Percentiles rank a stretch among this genome's conserved stretches.
Evolutionary conservation across 2,888 invertebrate genomes (phyloP).

Genomic region (Epinotia brunnichana): DNA sequence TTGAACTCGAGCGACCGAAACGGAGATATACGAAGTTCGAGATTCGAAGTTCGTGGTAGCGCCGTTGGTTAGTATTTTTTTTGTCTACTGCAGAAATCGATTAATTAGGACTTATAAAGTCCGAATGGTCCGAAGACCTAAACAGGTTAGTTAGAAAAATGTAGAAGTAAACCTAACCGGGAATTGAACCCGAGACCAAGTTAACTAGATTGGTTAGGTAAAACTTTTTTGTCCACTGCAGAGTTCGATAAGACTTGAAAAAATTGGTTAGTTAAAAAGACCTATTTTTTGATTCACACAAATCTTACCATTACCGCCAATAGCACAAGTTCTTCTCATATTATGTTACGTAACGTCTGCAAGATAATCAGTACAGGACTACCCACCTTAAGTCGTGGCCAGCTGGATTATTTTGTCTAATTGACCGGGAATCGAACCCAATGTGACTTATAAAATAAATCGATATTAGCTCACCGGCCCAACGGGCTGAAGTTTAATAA

Average conservation of each 20-base stretch:
- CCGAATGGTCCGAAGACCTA: not conserved
- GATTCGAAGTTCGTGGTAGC: no score
- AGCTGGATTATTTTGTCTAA: not conserved
- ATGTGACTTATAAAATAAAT: not conserved
- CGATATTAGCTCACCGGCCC: not conserved
- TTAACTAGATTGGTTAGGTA: no score
- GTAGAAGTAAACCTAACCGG: no score
- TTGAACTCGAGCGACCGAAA: no score
- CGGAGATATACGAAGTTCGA: no score
- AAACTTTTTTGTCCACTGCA: no score
- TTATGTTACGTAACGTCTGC: not conserved
- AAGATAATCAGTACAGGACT: not conserved
- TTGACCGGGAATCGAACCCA: not conserved
- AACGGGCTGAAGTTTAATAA: not conserved
- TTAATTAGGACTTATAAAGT: not conserved
- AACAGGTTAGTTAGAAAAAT: not conserved
- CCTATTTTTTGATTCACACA: not conserved
- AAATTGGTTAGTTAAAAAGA: no score
- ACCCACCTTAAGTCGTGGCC: not conserved
- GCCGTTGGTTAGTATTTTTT: not conserved
- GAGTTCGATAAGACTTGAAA: no score
- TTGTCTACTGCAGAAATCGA: not conserved
- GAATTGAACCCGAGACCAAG: no score
- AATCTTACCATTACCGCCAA: not conserved
- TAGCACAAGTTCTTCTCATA: not conserved